Percentiles rank a stretch among this genome's conserved stretches.
These are phyloP conservation scores for Sinodicranocentrus sp. DNA, from an alignment of 2,888 invertebrate species.

Conservation along the genomic window DNA sequence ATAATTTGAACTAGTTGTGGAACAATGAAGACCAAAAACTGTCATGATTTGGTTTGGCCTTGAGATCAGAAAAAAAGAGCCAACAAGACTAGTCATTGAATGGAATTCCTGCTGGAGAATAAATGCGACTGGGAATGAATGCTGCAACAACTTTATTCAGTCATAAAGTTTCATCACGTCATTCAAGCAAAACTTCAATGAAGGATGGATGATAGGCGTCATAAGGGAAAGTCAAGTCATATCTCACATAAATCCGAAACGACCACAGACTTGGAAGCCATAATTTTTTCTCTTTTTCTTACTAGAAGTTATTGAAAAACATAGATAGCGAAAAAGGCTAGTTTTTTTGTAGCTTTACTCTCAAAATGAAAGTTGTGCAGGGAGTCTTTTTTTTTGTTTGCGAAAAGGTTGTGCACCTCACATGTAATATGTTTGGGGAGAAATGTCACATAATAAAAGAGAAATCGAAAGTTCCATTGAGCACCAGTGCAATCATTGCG, in stretches of 20 bases:
- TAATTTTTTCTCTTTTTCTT: neutral
- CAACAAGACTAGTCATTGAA: neutral
- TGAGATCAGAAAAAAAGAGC: slow-evolving; percentile 16
- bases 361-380: too few species aligned
- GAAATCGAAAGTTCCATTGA: neutral
- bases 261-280: slow-evolving; percentile 25
- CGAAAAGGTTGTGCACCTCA: too few species aligned
- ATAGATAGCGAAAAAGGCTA: neutral
- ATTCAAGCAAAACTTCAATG: slow-evolving; percentile 26
- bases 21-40: too few species aligned
- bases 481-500: neutral
- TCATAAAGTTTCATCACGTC: slow-evolving; percentile 45
- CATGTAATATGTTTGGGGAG: neutral
- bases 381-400: too few species aligned
- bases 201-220: slow-evolving; percentile 57
- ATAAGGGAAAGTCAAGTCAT: slow-evolving; percentile 65
- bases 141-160: neutral
- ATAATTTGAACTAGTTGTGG: too few species aligned
- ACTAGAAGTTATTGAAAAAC: neutral
- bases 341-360: neutral
- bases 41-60: neutral
- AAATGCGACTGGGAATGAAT: neutral
- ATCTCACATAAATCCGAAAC: slow-evolving; percentile 64
- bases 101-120: neutral
- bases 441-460: neutral